Base-by-base conservation (phyloP, 2,113 vertebrate species). In the Paramisgurnus dabryanus region DNA sequence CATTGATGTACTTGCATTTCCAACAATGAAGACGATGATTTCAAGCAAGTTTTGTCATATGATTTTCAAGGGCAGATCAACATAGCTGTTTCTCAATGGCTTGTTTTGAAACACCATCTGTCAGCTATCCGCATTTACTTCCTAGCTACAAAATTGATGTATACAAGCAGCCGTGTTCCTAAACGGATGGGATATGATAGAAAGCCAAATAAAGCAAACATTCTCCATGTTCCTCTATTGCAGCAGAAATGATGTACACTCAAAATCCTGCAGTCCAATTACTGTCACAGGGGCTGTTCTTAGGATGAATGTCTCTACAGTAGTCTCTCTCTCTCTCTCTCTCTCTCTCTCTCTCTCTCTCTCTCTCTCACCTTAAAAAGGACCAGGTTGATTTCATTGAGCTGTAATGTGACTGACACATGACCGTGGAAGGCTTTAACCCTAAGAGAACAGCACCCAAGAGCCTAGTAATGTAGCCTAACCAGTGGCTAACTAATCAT, bases 241-340 rank as follows among this genome's bases (percentile, higher is more conserved):
- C 58, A 5, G 40, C 79, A 67, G 40, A 75, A 75, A 75, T 75
- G 71, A 81, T 75, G 34, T 67, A 67, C 63, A n/a, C 69, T 80
- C 70, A 55, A 66, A 80, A 57, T 58, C 63, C 63, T 47, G 61
- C 53, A 67, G 71, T 66, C 79, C 79, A 81, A 81, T 81, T 81
- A 81, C 40, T 81, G 79, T 81, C 79, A 66, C 39, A 80, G 34
- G 34, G 39, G 69, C 69, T 73, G 47, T 75, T 74, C 40, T 17
- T 11, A 58, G 67, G 79, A 81, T 60, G 61, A 61, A 81, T 81
- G 22, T 74, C 71, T 17, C 71, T 27, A 57, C 15, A 43, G 71
- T 66, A 47, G 67, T 43, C 61, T 69, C 65, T 57, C 58, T 49
- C 78, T 80, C 53, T 78, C 60, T 40, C 47, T 10, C 68, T 72